These are phyloP conservation scores for Sinohyriopsis cumingii DNA, from an alignment of 2,888 invertebrate genomes.

Conservation along the genomic window DNA sequence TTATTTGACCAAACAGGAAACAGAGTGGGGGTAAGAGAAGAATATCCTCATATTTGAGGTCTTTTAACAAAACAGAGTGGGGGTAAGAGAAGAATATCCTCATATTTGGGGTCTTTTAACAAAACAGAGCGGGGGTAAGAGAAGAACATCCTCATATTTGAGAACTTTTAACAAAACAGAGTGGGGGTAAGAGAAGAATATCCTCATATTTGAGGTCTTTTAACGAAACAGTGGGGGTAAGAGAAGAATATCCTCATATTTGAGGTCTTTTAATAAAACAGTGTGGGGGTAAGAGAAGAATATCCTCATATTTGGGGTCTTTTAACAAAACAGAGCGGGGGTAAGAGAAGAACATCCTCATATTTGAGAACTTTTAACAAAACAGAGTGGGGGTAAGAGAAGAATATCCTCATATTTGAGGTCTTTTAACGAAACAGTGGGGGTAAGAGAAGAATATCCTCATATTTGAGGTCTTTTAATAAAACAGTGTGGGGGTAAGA, in stretches of 20 bases:
- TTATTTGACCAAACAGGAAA: not conserved
- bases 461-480: too few species aligned
- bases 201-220: too few species aligned
- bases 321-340: slow-evolving; percentile 16
- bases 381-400: slow-evolving; percentile 15
- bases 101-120: too few species aligned
- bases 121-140: slow-evolving; percentile 16
- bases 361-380: too few species aligned
- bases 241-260: not conserved
- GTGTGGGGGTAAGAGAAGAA: slow-evolving; percentile 13
- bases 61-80: slow-evolving; percentile 10
- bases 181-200: slow-evolving; percentile 8
- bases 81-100: slow-evolving; percentile 1
- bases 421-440: slow-evolving; percentile 17
- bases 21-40: slow-evolving; percentile 15
- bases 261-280: too few species aligned
- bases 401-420: too few species aligned
- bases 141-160: too few species aligned
- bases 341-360: not conserved
- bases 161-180: too few species aligned
- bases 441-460: slow-evolving; percentile 1
- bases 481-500: slow-evolving; percentile 17
- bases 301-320: too few species aligned
- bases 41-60: too few species aligned
- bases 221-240: slow-evolving; percentile 17